Base-by-base conservation (phyloP, 2,113 vertebrate genomes). In the Rhadina sibilatrix region DNA sequence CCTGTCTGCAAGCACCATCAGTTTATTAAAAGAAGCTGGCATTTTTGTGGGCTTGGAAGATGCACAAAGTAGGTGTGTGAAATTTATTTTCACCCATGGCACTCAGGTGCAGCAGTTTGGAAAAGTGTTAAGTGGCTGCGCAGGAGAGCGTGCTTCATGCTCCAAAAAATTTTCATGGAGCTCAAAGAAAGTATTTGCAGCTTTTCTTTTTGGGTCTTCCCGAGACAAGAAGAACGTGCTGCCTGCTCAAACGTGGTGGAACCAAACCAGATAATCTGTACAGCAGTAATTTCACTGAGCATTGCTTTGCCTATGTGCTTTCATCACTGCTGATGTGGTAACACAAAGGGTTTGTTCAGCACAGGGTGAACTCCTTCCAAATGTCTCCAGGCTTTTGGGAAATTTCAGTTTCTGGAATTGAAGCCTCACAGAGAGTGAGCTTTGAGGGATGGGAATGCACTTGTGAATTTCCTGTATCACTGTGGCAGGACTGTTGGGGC, bases 11-110 rank as follows among this genome's bases (percentile, higher is more conserved):
- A 89, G 56, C 23, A 50, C 4, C 47, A 40, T 2, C n/a, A 16
- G 22, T n/a, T 69, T 28, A 61, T 56, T 50, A 46, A 88, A 83
- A 40, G 61, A 90, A 93, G 14, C 18, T 74, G 49, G 57, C 35
- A 38, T 60, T 95, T 93, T 42, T 84, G 70, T 70, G 94, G 92
- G 90, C 80, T 92, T 92, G 93, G 90, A 97, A 97, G 94, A 92
- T 90, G 92, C 89, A 96, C 74, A 60, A 30, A 64, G 68, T 1
- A 96, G 87, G 94, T 24, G 53, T 87, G 83, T 97, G 97, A 94
- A 97, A 96, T 71, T 17, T 17, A 52, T 92, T 97, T 96, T 95
- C 94, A 94, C 91, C 77, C 80, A 31, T 59, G 64, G 66, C 75
- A 72, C 65, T 90, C 79, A 33, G 28, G 52, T 46, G 59, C 50